Percentiles rank a stretch among this genome's conserved stretches.
These are phyloP conservation scores for Melanaphis sacchari DNA, from an alignment of 1,140 invertebrate species.

Conservation along the genomic window DNA sequence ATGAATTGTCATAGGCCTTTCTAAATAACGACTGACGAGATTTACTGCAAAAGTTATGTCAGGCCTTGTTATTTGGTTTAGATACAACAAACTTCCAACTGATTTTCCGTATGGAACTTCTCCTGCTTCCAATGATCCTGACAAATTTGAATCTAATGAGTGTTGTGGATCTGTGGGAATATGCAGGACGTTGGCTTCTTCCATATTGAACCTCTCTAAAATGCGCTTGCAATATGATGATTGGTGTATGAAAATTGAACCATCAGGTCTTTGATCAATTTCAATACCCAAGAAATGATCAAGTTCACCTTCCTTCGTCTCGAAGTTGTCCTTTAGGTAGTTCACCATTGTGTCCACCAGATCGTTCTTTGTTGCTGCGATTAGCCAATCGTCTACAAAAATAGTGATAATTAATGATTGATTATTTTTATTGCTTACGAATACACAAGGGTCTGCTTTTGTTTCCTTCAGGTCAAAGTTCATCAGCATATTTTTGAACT, in stretches of 20 bases:
- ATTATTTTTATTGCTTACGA: slow-evolving; percentile 60
- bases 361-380: slow-evolving; percentile 61
- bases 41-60: slow-evolving; percentile 64
- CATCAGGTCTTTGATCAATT: too few relatives aligned
- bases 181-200: slow-evolving; percentile 55
- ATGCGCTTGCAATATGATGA: slow-evolving; percentile 52
- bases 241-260: not conserved
- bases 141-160: not conserved
- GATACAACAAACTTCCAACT: slow-evolving; percentile 63
- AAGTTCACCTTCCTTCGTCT: slow-evolving; percentile 61
- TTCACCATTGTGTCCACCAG: slow-evolving; percentile 44
- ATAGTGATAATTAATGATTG: slow-evolving; percentile 61
- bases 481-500: slow-evolving; percentile 59
- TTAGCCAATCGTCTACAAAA: slow-evolving; percentile 64
- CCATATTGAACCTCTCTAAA: slow-evolving; percentile 62
- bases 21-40: slow-evolving; percentile 61
- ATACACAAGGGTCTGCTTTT: slow-evolving; percentile 62
- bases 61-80: slow-evolving; percentile 62
- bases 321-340: slow-evolving; percentile 61
- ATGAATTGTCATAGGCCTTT: slow-evolving; percentile 59
- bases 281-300: not conserved
- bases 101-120: slow-evolving; percentile 61
- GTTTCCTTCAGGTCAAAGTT: slow-evolving; percentile 61
- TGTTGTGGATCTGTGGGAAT: slow-evolving; percentile 53
- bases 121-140: not conserved